These are phyloP conservation scores for cat (Felis catus) DNA, from an alignment of 2,113 vertebrate genomes.

Conservation along the genomic window F.catus_Fca126_mat1.0 CM031424.1:38875001-38875500, in stretches of 20 bases:
- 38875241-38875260: not conserved
- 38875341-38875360: not conserved
- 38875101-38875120: not conserved
- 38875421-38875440: not conserved
- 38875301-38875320: not conserved
- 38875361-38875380: not conserved
- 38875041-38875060: not conserved
- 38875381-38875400: not conserved
- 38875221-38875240: not conserved
- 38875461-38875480: not conserved
- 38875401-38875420: not conserved
- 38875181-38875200: not conserved
- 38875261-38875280: not conserved
- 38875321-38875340: not conserved
- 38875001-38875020: not conserved
- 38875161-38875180: not conserved
- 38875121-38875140: not conserved
- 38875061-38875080: not conserved
- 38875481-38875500: not conserved
- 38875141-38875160: not conserved
- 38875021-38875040: not conserved
- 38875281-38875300: not conserved
- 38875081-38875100: not conserved
- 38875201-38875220: not conserved
- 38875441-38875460: not conserved